phyloP scores from a whole-genome alignment of 2,797 vertebrate species.

The Geotrypetes seraphini region DNA sequence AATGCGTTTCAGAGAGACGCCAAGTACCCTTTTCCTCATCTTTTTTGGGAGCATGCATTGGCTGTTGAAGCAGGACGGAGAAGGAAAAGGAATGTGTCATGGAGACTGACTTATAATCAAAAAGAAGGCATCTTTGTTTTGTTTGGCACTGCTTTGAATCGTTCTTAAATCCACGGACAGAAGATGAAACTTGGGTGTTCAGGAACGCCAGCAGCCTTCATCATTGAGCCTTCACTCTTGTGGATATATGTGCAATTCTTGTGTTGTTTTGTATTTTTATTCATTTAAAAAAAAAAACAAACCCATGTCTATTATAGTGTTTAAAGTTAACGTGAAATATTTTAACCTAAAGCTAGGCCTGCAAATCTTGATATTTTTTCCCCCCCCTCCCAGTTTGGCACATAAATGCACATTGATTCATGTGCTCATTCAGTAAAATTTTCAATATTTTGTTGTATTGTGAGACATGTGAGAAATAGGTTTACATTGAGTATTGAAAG shows the following conservation, averaged over 20 bases:
- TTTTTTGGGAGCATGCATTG: conserved; percentile 7
- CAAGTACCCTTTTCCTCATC: not conserved
- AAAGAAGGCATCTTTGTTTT: conserved; percentile 5
- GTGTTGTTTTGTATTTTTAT: conserved; percentile 57
- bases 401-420: conserved; percentile 38
- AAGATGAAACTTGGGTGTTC: not conserved
- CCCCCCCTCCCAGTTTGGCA: conserved; percentile 37
- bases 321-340: conserved; percentile 49
- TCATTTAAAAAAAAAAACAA: too few species aligned
- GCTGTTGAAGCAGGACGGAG: too few species aligned
- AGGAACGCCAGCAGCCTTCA: conserved; percentile 18
- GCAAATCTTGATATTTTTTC: conserved; percentile 23
- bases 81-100: too few species aligned
- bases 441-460: conserved; percentile 25
- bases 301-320: conserved; percentile 58
- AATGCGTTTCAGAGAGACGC: not conserved
- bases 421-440: conserved; percentile 29
- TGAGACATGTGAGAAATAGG: conserved; percentile 52
- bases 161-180: conserved; percentile 5
- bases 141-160: conserved; percentile 13
- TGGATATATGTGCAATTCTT: conserved; percentile 79
- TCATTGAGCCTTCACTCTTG: conserved; percentile 33
- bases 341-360: conserved; percentile 40
- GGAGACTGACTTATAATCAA: not conserved
- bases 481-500: conserved; percentile 53